Base-by-base conservation (phyloP, 1,140 invertebrate genomes). In the Ditylenchus dipsaci region DNA sequence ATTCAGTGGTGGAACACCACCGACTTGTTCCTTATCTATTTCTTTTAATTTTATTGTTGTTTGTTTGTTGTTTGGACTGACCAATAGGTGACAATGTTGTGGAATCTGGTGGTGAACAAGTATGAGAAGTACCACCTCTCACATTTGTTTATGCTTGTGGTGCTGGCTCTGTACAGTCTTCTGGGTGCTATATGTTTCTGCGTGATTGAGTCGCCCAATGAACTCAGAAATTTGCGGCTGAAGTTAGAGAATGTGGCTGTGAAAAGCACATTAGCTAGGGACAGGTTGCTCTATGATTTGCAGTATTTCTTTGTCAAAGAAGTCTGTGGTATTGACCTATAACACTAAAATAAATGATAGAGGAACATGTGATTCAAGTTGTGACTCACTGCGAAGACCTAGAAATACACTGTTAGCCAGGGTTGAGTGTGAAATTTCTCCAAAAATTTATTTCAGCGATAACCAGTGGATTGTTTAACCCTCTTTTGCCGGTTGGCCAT, bases 61-160 rank as follows among this genome's bases (percentile, higher is more conserved):
- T 11, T 38, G 33, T 11, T 38, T 38, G 33, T 38, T 53, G 3
- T 53, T 26, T 53, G 3, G 49, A 17, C 8, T 7, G 49, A 53
- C 15, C 3, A 53, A 53, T 19, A 19, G 15, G 49, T 21, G n/a
- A n/a, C 59, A 56, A 73, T 73, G 72, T 75, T 73, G 27, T 73
- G 64, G 65, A 73, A 73, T 29, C 23, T 73, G 17, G 8, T 73
- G 27, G 26, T 45, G 23, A 23, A 30, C 21, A 69, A 72, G 29
- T 76, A 78, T 42, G 49, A 75, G 27, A 30, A 33, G 17, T 73
- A 74, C n/a, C 72, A 69, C 27, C 27, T 76, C 8, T 29, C 68
- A 29, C 74, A 78, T 33, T 17, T 73, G 11, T 27, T 73, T 26
- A 77, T 73, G 72, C 29, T 69, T 17, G 1, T 74, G 26, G 27